Percentiles rank a stretch among this genome's conserved stretches.
phyloP scores from a whole-genome alignment of 1,140 invertebrate genomes.

The Drosophila lacteicornis region DNA sequence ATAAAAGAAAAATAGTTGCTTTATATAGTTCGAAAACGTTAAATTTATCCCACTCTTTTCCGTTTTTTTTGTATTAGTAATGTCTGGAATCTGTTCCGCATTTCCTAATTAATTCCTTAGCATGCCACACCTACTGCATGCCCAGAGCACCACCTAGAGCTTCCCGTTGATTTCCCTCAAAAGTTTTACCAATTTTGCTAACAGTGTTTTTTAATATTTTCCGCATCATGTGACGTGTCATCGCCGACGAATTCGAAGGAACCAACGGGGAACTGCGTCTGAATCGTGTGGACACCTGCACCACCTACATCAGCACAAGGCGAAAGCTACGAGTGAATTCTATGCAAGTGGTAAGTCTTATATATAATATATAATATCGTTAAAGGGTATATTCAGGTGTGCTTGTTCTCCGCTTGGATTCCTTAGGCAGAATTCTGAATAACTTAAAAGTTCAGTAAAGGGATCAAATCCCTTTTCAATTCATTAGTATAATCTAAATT shows the following conservation, averaged over 20 bases:
- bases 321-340: constrained; percentile 80
- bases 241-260: constrained; percentile 40
- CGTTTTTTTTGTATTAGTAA: background rate
- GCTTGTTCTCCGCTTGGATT: background rate
- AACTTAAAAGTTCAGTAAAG: too few relatives aligned
- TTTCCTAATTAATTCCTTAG: background rate
- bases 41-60: too few relatives aligned
- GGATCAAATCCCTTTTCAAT: too few relatives aligned
- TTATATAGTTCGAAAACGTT: background rate
- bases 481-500: too few relatives aligned
- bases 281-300: constrained; percentile 88
- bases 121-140: constrained; percentile 41
- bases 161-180: constrained; percentile 2
- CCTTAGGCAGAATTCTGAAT: too few relatives aligned
- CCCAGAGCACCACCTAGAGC: constrained; percentile 15
- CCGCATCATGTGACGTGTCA: background rate
- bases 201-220: constrained; percentile 1
- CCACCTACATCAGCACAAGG: constrained; percentile 87
- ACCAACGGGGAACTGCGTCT: constrained; percentile 86
- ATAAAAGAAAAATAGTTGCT: background rate
- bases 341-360: constrained; percentile 76
- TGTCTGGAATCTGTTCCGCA: constrained; percentile 1
- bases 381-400: background rate
- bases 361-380: too few relatives aligned
- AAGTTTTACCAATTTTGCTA: background rate